Evolutionary conservation across 1,140 invertebrate species (phyloP).

Genomic region (Hermatobates lingyangjiaoensis): DNA sequence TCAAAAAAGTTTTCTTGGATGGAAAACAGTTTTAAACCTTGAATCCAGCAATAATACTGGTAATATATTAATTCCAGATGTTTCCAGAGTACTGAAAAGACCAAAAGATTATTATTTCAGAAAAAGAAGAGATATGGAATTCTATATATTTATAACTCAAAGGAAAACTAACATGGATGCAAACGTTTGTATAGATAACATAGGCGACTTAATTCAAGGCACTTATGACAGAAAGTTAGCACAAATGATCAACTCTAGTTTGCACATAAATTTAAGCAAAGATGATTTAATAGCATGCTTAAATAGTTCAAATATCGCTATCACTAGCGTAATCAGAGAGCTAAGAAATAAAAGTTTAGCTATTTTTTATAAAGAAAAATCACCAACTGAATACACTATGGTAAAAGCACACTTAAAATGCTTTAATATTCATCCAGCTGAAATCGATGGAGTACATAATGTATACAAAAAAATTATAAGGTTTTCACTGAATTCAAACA

Average conservation of each 20-base stretch:
- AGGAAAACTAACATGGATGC: slow-evolving; percentile 12
- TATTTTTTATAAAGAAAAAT: slow-evolving; percentile 14
- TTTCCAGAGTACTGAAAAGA: slow-evolving; percentile 16
- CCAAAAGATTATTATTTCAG: slow-evolving; percentile 10
- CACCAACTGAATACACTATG: slow-evolving; percentile 2
- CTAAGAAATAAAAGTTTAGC: slow-evolving; percentile 12
- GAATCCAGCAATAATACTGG: slow-evolving; percentile 6
- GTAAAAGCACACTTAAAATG: slow-evolving; percentile 10
- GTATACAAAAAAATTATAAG: slow-evolving; percentile 13
- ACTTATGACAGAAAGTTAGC: slow-evolving; percentile 13
- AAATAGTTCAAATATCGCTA: slow-evolving; percentile 9
- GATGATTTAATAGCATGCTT: slow-evolving; percentile 13
- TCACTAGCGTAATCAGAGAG: slow-evolving; percentile 12
- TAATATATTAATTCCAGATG: slow-evolving; percentile 17
- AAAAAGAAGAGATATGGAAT: slow-evolving; percentile 5
- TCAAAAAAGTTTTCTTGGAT: slow-evolving; percentile 10
- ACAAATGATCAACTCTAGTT: slow-evolving; percentile 12
- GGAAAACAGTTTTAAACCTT: slow-evolving; percentile 6
- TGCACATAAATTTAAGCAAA: slow-evolving; percentile 12
- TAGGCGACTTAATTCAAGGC: slow-evolving; percentile 13
- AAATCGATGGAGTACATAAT: slow-evolving; percentile 6
- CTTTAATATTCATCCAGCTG: slow-evolving; percentile 12
- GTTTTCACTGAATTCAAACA: slow-evolving; percentile 10
- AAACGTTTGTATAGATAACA: slow-evolving; percentile 13
- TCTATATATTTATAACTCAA: slow-evolving; percentile 9